Evolutionary conservation across 2,113 vertebrate genomes (phyloP), one percentile per base, ranked within the genome.

Genomic region (Arothron firmamentum): DNA sequence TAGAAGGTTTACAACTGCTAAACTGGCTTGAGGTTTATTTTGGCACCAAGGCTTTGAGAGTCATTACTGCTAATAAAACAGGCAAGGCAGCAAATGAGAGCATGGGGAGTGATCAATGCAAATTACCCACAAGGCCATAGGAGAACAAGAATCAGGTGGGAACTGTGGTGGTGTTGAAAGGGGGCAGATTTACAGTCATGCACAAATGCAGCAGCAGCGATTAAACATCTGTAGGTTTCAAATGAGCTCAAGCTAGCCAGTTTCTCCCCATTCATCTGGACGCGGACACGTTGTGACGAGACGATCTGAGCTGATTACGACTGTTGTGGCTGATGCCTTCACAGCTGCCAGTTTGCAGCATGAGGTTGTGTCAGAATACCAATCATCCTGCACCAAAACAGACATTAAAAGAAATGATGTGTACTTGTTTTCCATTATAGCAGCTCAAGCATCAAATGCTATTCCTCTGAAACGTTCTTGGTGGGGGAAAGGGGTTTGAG

Each of bases 61-160:
- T 74, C 67, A 70, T 75, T 43, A 19, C 59, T 75, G 23, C 25
- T 64, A 21, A 21, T 52, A 53, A 71, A 73, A 41, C 55, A 34
- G 43, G 43, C 55, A 5, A 53, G 68, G 63, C 70, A 46, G 69
- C 69, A 73, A 75, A 85, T 58, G 65, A 71, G 70, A 17, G 71
- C 52, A 2, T 51, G 5, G 70, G 70, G 81, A 75, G 72, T 56
- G 69, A 81, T 83, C 73, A 67, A 73, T 83, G 80, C 78, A 79
- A 85, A 85, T 83, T 64, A 70, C 72, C 57, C 61, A 53, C 0
- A 3, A 75, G 43, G 61, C 58, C 61, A 19, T 16, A 0, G 43
- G 64, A 67, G 62, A 61, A 45, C 17, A 20, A 28, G 49, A 23
- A 70, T 65, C 65, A 69, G 74, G 65, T 61, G 56, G 66, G 59